Conservation (phyloP, 2,888 invertebrate species). For the Cinara cedri region DNA sequence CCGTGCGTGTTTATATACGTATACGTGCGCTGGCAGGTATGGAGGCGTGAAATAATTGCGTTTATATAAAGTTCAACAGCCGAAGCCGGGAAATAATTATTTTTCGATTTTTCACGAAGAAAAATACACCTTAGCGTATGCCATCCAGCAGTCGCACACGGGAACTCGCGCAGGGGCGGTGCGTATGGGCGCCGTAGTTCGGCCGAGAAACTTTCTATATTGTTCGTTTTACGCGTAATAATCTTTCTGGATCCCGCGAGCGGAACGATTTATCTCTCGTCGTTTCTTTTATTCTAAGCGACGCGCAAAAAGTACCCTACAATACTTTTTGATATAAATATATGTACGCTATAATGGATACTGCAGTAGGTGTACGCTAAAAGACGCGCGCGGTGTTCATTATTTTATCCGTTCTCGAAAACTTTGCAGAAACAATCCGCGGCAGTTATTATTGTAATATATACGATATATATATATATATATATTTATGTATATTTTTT, state of each 20-base stretch:
- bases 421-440: neutral
- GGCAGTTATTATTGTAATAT: conserved; percentile 26
- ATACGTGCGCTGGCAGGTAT: no score
- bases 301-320: conserved; percentile 17
- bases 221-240: conserved; percentile 3
- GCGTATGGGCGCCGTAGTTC: no score
- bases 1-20: no score
- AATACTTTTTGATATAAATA: neutral
- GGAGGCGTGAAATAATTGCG: no score
- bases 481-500: conserved; percentile 5
- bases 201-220: conserved; percentile 2
- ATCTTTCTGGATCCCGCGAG: neutral
- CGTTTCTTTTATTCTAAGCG: conserved; percentile 10
- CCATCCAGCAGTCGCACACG: no score
- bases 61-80: no score
- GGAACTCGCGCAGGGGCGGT: no score
- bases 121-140: no score
- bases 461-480: no score
- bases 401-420: conserved; percentile 22
- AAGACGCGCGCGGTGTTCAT: neutral
- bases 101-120: no score
- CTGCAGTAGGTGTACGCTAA: neutral
- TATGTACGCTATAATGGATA: no score
- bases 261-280: conserved; percentile 27
- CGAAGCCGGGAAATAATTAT: no score